Evolutionary conservation across 35 echinoderm and acorn worm genomes (phyloP), one percentile per base, ranked within the genome.

Genomic region (Anneissia japonica): DNA sequence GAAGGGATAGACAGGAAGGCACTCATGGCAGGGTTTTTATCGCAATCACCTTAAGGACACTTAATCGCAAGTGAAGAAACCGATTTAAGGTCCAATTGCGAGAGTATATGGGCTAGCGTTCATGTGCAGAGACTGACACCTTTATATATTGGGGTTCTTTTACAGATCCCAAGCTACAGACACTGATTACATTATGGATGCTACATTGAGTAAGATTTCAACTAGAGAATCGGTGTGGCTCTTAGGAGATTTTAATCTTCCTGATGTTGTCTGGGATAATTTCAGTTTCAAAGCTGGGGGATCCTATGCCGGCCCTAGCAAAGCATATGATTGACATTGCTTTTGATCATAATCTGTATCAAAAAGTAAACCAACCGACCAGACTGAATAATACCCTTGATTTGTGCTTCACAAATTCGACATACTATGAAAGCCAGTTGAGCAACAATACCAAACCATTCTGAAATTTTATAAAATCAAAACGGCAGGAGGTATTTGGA

Each of bases 221-320:
- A 33, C 55, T 34, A 81, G 90, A 75, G 92, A 87, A 30, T 82
- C 87, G 26, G 34, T 93, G 55, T 93, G 87, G 92, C 74, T 94
- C 23, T 19, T 87, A 21, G 92, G 92, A 5, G 92, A 90, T 74
- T 94, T 94, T 77, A 94, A 84, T 35, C 88, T 94, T 33, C 89
- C 84, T 30, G 88, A 90, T 77, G 56, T 93, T 32, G 76, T 81
- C 16, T 94, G 87, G 72, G 78, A 75, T 26, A 90, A 77, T 36
- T 46, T 89, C 39, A 73, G 0, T 32, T 90, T 94, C 35, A 90
- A 86, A 45, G 34, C 88, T 38, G 77, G 80, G 29, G 92, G 88
- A 33, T 85, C 81, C n/a, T 90, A 94, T 36, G 80, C 84, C 72
- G 74, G 39, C 38, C 84, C 83, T 16, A 90, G 92, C 46, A 94